phyloP scores from a whole-genome alignment of 2,888 invertebrate species.

The Bellardia bayeri region DNA sequence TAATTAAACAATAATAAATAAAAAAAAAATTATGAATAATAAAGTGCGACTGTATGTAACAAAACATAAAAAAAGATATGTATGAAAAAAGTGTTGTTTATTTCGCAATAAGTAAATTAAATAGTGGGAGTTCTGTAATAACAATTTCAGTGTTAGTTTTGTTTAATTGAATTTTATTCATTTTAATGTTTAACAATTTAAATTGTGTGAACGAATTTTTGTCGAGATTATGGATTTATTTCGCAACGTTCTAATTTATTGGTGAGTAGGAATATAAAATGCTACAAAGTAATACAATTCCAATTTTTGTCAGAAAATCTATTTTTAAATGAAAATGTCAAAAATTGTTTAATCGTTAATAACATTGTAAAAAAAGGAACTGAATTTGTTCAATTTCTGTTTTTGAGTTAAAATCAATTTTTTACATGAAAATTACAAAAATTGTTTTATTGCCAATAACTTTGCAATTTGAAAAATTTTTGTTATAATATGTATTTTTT shows the following conservation, averaged over 20 bases:
- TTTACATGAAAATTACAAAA: too few species aligned
- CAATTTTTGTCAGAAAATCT: too few species aligned
- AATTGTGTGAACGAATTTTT: constrained; percentile 23
- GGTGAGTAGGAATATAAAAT: neutral
- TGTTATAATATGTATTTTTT: too few species aligned
- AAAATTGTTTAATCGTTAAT: too few species aligned
- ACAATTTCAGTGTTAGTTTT: neutral
- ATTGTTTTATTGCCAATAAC: too few species aligned
- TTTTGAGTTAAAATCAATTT: too few species aligned
- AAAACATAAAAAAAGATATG: constrained; percentile 56
- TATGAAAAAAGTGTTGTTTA: constrained; percentile 10
- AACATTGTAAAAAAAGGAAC: too few species aligned
- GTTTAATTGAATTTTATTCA: neutral
- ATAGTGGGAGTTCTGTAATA: neutral
- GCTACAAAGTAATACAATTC: neutral
- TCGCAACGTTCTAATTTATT: constrained; percentile 21
- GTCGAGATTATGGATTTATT: neutral
- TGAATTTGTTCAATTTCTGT: too few species aligned
- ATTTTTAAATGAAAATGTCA: too few species aligned
- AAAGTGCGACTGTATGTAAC: constrained; percentile 72
- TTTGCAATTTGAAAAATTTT: too few species aligned
- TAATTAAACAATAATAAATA: constrained; percentile 60
- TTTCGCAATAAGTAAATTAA: neutral
- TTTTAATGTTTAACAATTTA: neutral
- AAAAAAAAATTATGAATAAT: constrained; percentile 47